Conservation (phyloP, 2,797 vertebrate genomes). For the Acanthis flammea region DNA sequence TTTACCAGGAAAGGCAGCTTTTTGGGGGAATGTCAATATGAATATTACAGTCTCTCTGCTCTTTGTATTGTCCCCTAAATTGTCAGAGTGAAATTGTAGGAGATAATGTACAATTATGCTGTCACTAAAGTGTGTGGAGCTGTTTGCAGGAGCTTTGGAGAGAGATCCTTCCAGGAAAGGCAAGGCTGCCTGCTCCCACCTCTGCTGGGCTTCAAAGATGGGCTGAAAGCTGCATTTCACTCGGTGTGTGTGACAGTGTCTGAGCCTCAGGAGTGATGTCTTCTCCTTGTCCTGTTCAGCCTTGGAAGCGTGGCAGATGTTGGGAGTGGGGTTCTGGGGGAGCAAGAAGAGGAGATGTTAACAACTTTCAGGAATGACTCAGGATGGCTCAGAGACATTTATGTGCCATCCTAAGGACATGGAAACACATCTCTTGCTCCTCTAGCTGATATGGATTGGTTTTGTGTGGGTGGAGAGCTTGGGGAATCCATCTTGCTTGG, state of each 20-base stretch:
- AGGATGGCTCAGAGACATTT: background rate
- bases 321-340: background rate
- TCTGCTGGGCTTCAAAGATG: background rate
- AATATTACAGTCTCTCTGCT: slow-evolving; percentile 34
- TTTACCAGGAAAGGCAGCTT: background rate
- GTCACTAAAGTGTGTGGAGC: background rate
- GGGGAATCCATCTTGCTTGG: background rate
- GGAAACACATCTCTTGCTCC: background rate
- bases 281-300: background rate
- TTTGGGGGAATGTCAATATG: slow-evolving; percentile 33
- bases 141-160: background rate
- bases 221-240: background rate
- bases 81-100: background rate
- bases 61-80: slow-evolving; percentile 20
- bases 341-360: background rate
- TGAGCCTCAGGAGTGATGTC: background rate
- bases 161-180: background rate
- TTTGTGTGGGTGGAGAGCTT: background rate
- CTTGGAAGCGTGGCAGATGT: accelerated
- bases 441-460: background rate
- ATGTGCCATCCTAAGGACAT: background rate
- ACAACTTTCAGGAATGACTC: background rate
- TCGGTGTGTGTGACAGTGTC: accelerated
- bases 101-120: slow-evolving; percentile 35
- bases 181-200: background rate